These are phyloP conservation scores for Boloria euphrosyne DNA, from an alignment of 2,888 invertebrate species.

Conservation along the genomic window DNA sequence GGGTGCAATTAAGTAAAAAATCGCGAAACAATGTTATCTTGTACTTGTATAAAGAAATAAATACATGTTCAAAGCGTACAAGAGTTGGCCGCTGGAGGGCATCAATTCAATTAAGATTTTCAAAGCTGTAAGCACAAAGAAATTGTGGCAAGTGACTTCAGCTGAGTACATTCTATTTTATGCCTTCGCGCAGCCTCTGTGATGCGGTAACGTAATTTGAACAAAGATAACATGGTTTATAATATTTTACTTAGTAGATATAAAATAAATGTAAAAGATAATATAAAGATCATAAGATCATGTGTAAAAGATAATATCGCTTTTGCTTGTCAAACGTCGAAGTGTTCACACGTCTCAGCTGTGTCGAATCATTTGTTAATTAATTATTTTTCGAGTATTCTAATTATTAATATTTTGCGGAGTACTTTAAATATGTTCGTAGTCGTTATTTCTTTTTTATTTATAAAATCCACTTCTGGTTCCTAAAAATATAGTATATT, in stretches of 20 bases:
- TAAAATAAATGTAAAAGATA: not conserved
- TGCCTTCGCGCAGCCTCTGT: slow-evolving; percentile 4
- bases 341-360: too few relatives aligned
- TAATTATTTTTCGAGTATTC: too few relatives aligned
- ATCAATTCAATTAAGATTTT: slow-evolving; percentile 32
- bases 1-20: not conserved
- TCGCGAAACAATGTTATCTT: not conserved
- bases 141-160: slow-evolving; percentile 24
- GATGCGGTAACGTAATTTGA: not conserved
- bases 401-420: too few relatives aligned
- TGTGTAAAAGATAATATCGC: too few relatives aligned
- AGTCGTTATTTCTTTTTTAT: too few relatives aligned
- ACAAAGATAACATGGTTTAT: slow-evolving; percentile 2
- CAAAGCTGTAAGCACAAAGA: slow-evolving; percentile 28
- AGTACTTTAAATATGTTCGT: too few relatives aligned
- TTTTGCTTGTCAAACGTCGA: too few relatives aligned
- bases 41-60: slow-evolving; percentile 3
- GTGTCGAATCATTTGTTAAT: too few relatives aligned
- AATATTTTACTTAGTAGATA: not conserved
- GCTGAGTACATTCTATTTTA: slow-evolving; percentile 19
- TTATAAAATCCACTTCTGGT: too few relatives aligned
- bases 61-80: slow-evolving; percentile 4
- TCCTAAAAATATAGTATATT: too few relatives aligned
- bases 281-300: too few relatives aligned
- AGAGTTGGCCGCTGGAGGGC: slow-evolving; percentile 22